Conservation (phyloP, 2,888 invertebrate species). For the Rotaria sp. region DNA sequence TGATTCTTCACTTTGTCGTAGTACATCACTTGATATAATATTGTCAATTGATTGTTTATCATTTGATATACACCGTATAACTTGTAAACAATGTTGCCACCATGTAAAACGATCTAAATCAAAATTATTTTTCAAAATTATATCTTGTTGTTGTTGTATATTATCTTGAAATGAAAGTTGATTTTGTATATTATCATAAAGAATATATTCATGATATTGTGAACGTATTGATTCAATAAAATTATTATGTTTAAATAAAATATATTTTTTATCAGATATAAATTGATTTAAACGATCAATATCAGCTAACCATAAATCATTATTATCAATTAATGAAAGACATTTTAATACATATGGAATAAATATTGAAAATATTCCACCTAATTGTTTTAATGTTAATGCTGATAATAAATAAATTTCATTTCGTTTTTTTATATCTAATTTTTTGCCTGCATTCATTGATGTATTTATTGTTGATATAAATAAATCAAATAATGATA, state of each 20-base stretch:
- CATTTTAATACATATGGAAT: not conserved
- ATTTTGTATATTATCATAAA: not conserved
- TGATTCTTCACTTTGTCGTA: not conserved
- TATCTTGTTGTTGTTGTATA: not conserved
- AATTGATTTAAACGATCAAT: not conserved
- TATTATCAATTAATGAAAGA: not conserved
- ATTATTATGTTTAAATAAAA: not conserved
- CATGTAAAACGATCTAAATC: not conserved
- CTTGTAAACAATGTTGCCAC: constrained; percentile 19
- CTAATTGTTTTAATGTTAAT: not conserved
- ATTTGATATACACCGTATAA: not conserved
- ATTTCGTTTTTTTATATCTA: not conserved
- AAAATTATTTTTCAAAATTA: not conserved
- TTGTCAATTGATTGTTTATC: not conserved
- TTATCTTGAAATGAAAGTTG: not conserved
- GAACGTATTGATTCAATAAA: not conserved
- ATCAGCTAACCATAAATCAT: not conserved
- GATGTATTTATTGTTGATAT: not conserved
- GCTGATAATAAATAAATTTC: not conserved
- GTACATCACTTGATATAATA: not conserved
- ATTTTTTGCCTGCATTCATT: not conserved
- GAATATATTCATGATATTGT: not conserved
- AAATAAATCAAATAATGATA: not conserved
- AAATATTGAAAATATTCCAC: not conserved
- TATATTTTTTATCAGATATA: not conserved